Evolutionary conservation across 92 coral and sea anemone genomes (phyloP), one percentile per base, ranked within the genome.

Genomic region (Galaxea fascicularis): DNA sequence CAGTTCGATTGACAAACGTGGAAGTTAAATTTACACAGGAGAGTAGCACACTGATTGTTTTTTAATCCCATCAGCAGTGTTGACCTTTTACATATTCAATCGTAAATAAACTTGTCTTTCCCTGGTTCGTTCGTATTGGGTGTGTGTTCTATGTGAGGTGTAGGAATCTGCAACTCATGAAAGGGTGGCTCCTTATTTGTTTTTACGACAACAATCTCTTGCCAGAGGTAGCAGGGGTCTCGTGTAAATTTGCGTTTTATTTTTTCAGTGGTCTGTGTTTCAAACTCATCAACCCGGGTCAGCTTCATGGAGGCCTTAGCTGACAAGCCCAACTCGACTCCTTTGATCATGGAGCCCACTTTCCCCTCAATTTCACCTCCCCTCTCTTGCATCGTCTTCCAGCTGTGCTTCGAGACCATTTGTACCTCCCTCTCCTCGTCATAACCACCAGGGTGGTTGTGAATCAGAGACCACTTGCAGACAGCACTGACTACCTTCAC

Each of bases 171-270:
- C 71, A 77, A 21, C 53, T 77, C 82, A 71, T 77, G 31, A 59
- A 73, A 59, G 47, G 88, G 88, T 41, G 73, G 20, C 39, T 14
- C 62, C 52, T 84, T 72, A 45, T 84, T 57, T 5, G 88, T 72
- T 73, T 84, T 64, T 73, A 84, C 18, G 80, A 84, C 88, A 13
- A 72, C 80, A 62, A 56, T 84, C 73, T 84, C 88, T 74, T 84
- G 88, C 88, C 88, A 84, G n/a, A 84, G 27, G 31, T 84, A 84
- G 64, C 88, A 74, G 64, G 44, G 62, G 35, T 84, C 74, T 84
- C 74, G n/a, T n/a, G n/a, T 84, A 74, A 84, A 84, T 25, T 5
- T 74, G 71, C 71, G 72, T n/a, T 73, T 46, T 14, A 1, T 29
- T 11, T 13, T 24, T 13, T 60, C 17, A 47, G 22, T 84, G 83